A percentile compares a stretch with the other conserved stretches of the same genome.
These are phyloP conservation scores for Salvelinus alpinus DNA, from an alignment of 2,113 vertebrate genomes.

Conservation along the genomic window DNA sequence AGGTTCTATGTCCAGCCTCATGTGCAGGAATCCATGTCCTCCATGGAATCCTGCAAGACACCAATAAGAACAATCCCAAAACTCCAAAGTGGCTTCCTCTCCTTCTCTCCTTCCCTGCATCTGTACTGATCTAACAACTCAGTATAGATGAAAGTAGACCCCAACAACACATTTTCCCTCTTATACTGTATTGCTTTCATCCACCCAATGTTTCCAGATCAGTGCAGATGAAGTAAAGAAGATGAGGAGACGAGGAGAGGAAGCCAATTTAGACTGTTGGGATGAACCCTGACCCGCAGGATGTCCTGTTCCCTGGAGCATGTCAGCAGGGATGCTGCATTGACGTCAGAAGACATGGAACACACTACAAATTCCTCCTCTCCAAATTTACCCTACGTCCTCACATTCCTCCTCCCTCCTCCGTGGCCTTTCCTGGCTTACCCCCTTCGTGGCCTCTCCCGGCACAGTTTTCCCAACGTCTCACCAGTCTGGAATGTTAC, in stretches of 20 bases:
- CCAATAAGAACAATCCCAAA: conserved; percentile 3
- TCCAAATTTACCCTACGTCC: not conserved
- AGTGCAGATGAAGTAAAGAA: not conserved
- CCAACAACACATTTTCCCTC: not conserved
- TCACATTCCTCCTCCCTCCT: not conserved
- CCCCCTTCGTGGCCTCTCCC: conserved; percentile 34
- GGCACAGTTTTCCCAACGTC: conserved; percentile 52
- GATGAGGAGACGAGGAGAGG: conserved; percentile 22
- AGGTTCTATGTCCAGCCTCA: not conserved
- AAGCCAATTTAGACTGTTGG: conserved; percentile 52
- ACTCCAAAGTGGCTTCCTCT: not conserved
- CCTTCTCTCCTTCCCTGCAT: not conserved
- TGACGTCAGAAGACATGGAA: conserved; percentile 65
- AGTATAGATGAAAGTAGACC: no score
- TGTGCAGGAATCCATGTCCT: conserved; percentile 4
- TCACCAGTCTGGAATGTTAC: conserved; percentile 33
- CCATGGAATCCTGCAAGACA: conserved; percentile 11
- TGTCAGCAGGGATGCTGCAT: conserved; percentile 55
- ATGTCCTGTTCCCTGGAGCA: conserved; percentile 64
- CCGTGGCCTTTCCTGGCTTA: no score
- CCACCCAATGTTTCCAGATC: not conserved
- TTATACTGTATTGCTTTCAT: not conserved
- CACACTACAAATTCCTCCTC: conserved; percentile 36
- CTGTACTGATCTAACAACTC: no score
- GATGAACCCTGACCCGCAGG: conserved; percentile 45